Base-by-base conservation (phyloP, 2,888 invertebrate species). In the Limulus polyphemus region DNA sequence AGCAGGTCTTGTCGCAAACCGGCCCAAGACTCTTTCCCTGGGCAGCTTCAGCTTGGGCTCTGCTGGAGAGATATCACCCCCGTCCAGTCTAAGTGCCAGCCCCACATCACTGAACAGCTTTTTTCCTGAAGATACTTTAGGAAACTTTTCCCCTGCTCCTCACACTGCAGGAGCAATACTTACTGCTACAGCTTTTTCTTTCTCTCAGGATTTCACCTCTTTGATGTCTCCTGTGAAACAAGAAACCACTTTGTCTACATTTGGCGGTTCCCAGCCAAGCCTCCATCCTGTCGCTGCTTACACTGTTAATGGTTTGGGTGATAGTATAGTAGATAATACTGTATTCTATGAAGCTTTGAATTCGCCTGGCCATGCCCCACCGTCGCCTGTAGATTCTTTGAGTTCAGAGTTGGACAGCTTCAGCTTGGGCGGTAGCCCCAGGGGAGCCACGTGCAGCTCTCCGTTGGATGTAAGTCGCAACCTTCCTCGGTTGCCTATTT, bases 41-140 rank as follows among this genome's bases (percentile, higher is more conserved):
- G 71, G 72, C 57, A 72, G 73, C n/a, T 76, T 76, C 68, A 77
- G 77, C 1, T 74, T 80, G 46, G 63, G 64, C 10, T 67, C 67
- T 4, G 55, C 62, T 17, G 67, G 67, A 10, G 67, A 67, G 32
- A 17, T 62, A 2, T 64, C 67, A 11, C 67, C 67, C 51, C 13
- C 64, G 58, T 32, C 57, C 58, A 60, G 50, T 49, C 58, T 32
- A 17, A 65, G 59, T 17, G 64, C 61, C 5, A 59, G 60, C 52
- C 62, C 66, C 5, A 60, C 66, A 17, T 62, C 58, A 16, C 58
- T 49, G 4, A 58, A 54, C 58, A 47, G 50, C 46, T 58, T 58
- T 51, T 58, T 58, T 51, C 46, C 16, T 0, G 62, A 60, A n/a
- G 64, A 58, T 47, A 47, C 47, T 46, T 72, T 78, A 51, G 12